Base-by-base conservation (phyloP, 1,140 invertebrate genomes). In the Melanaphis sacchari region DNA sequence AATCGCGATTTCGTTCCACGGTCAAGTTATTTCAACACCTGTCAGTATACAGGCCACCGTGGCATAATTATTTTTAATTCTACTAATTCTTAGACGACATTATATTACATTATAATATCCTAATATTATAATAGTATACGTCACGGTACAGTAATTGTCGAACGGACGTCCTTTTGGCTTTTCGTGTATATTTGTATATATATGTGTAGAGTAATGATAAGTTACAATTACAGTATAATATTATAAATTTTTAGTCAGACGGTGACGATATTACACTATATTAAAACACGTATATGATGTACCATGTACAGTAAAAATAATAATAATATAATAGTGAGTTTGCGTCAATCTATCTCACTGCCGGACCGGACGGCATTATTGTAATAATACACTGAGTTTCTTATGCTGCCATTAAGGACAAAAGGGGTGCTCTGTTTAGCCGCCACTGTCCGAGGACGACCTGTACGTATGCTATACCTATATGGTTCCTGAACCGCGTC, bases 101-200 rank as follows among this genome's bases (percentile, higher is more conserved):
- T 76, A 76, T 76, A 76, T 76, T 76, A 76, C 59, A 76, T 76
- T 76, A 84, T 40, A 43, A 24, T 92, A 92, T 59, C 59, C 40
- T 21, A 22, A 43, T 66, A 88, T 36, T n/a, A 46, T 66, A 88
- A n/a, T 21, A 46, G 31, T 59, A 18, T 41, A 49, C 40, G 91
- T 93, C 38, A 93, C 18, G 91, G 91, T 93, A 84, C 81, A 22
- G 43, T 85, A 46, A 85, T 46, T 31, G 24, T 2, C 38, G 91
- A 93, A 85, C 91, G 91, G 91, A 93, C 91, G 31, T 93, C 91
- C 91, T 93, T 84, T 82, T n/a, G 81, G 90, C 81, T 41, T 31
- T 38, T 40, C 40, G 21, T 38, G 59, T n/a, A 7, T 43, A 87
- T 40, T 38, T n/a, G 26, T 21, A 36, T 24, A 43, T 2, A 87